Percentiles rank a stretch among this genome's conserved stretches.
Evolutionary conservation across 2,113 vertebrate species (phyloP).

Genomic region (Parus major): DNA sequence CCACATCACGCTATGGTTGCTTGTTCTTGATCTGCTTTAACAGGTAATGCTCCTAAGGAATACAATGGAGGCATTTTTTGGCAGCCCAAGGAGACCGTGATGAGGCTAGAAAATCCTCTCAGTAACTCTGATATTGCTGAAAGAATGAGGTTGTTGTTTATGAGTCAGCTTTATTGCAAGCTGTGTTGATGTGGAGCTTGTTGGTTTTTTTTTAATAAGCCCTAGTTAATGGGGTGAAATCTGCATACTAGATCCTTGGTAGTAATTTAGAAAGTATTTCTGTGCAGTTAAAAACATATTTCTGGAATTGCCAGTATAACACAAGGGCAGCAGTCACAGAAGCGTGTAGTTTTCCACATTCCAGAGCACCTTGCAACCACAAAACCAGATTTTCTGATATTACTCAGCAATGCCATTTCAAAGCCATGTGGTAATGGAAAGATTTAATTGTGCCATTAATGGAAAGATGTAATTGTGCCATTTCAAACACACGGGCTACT

Average conservation of each 20-base stretch:
- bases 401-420: not conserved
- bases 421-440: not conserved
- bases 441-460: not conserved
- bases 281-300: not conserved
- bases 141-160: not conserved
- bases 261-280: not conserved
- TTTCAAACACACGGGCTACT: not conserved
- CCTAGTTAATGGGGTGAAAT: not conserved
- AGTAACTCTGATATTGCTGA: not conserved
- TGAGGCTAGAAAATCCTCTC: not conserved
- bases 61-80: not conserved
- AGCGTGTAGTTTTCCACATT: not conserved
- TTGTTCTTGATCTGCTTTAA: not conserved
- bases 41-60: not conserved
- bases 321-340: not conserved
- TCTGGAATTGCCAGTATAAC: not conserved
- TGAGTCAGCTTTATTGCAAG: not conserved
- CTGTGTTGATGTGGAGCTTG: not conserved
- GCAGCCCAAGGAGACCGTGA: not conserved
- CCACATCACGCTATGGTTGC: not conserved
- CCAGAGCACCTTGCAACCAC: not conserved
- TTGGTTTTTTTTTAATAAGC: not conserved
- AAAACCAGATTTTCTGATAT: not conserved
- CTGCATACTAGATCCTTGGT: not conserved
- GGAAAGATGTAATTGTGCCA: constrained; percentile 3